A percentile compares a stretch with the other conserved stretches of the same genome.
phyloP scores from a whole-genome alignment of 1,140 invertebrate genomes.

The Armadillidium nasatum region DNA sequence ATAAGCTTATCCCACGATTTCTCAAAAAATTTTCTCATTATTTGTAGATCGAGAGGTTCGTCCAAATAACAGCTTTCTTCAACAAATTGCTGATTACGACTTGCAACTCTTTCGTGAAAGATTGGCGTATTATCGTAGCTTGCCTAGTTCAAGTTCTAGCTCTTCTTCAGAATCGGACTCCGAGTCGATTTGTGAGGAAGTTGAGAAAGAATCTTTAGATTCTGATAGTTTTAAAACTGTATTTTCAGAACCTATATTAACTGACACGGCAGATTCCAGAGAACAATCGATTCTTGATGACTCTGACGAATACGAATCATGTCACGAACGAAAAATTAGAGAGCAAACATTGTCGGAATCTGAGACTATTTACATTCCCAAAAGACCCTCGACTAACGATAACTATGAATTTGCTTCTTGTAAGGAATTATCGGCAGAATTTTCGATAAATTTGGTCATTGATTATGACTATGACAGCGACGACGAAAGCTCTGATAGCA shows the following conservation, averaged over 20 bases:
- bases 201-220: not conserved
- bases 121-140: conserved; percentile 30
- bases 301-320: conserved; percentile 5
- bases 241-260: conserved; percentile 3
- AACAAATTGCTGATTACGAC: conserved; percentile 67
- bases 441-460: conserved; percentile 1
- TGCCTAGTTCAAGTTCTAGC: conserved; percentile 30
- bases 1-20: not conserved
- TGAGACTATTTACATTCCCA: too few species aligned
- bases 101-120: conserved; percentile 46
- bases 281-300: not conserved
- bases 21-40: not conserved
- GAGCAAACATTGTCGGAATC: not conserved
- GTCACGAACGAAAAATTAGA: not conserved
- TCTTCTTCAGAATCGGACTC: conserved; percentile 26
- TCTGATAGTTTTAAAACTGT: conserved; percentile 8
- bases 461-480: conserved; percentile 27
- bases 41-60: conserved; percentile 53
- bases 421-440: not conserved
- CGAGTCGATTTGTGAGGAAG: not conserved
- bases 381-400: not conserved
- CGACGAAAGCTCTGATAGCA: conserved; percentile 25
- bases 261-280: not conserved
- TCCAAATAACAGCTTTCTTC: conserved; percentile 74
- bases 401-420: not conserved